Evolutionary conservation across 2,888 invertebrate genomes (phyloP), one percentile per base, ranked within the genome.

Genomic region (Cecidostiba fungosa): DNA sequence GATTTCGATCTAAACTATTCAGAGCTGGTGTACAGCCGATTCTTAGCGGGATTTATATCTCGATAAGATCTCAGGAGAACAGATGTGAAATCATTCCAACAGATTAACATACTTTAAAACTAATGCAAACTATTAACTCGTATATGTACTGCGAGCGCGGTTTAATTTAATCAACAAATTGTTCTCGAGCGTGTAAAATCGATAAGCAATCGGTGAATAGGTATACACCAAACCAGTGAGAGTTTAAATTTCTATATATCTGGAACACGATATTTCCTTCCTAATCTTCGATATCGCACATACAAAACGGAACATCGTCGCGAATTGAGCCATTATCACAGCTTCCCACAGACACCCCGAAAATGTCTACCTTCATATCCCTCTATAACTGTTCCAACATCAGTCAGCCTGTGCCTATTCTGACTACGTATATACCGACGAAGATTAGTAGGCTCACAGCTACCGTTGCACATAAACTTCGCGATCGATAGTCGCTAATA

Each of bases 91-190:
- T 59, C 54, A n/a, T 59, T 59, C 54, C 54, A 59, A n/a, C 54
- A 5, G 23, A 59, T 59, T n/a, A 59, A 59, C n/a, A 59, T 8
- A 59, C 54, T 59, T 59, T 59, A 0, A 16, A 50, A 19, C 50
- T 59, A 59, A 59, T 23, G n/a, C n/a, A 4, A 23, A n/a, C n/a
- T 16, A 23, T 59, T 59, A 59, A 59, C n/a, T 59, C n/a, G 54
- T 23, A 8, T 39, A 43, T 12, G 39, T 43, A 12, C 43, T 10
- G 12, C 19, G 19, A 16, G 50, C 5, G 54, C 3, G 54, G 6
- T 59, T 59, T 59, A 59, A 59, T 59, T 59, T 59, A 59, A 59
- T 59, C 54, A n/a, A n/a, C 54, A 23, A 59, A n/a, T 50, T 50
- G 50, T 50, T 50, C 50, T 50, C 50, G 19, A 16, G 0, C 50